Base-by-base conservation (phyloP, 2,797 vertebrate species). In the Lepilemur septentrionalis region DNA sequence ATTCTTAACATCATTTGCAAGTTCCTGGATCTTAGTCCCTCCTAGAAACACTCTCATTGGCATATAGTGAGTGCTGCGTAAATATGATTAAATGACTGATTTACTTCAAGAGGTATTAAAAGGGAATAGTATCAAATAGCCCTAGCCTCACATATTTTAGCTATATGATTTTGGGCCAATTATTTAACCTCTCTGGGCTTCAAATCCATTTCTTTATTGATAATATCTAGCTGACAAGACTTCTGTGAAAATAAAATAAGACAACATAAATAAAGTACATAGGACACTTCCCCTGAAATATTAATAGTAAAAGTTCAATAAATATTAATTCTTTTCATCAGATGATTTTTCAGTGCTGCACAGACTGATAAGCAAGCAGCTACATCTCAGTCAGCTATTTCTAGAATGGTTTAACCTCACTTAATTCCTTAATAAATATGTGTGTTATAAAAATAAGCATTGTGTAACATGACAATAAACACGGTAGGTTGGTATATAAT, bases 231-330 rank as follows among this genome's bases (percentile, higher is more conserved):
- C 52, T 78, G 46, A 61, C 65, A 78, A 9, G 1, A 59, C 55
- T 79, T 30, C 82, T 65, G 1, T 82, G 12, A 75, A 92, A 85
- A 61, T 96, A 69, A 88, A 96, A 93, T 88, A 89, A 94, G 81
- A 65, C 59, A 72, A 72, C 84, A 89, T 73, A 80, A 91, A 86
- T 78, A 78, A 86, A 92, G 22, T 25, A 75, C 38, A 65, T 18
- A 82, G 30, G 35, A 30, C 25, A 88, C 43, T 81, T 32, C 13
- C 86, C 38, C 30, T 5, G 6, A 55, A 57, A 41, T 2, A 32
- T 59, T 65, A 65, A 65, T 17, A 57, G 41, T 35, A 50, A 88
- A 35, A 2, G 50, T 48, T 65, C 55, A 67, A 38, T 89, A 65
- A 92, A 92, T 69, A 85, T 7, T 41, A 28, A 87, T 78, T 82